phyloP scores from a whole-genome alignment of 2,888 invertebrate genomes.

The Tenthredo livida region DNA sequence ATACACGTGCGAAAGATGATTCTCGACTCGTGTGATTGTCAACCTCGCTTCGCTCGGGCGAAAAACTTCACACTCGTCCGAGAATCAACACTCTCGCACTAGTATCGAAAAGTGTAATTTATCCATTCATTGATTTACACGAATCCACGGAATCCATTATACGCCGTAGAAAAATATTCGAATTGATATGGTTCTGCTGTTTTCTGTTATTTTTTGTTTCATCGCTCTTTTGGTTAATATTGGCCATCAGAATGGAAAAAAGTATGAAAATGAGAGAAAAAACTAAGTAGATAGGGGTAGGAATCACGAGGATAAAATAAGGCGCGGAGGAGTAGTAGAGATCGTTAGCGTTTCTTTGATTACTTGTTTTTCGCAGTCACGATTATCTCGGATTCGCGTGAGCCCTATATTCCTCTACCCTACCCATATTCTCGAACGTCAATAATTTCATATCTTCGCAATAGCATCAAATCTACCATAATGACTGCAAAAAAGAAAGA shows the following conservation, averaged over 20 bases:
- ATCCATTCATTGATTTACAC: too few species aligned
- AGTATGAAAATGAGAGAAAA: slow-evolving; percentile 22
- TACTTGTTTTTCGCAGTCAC: slow-evolving; percentile 19
- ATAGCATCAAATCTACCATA: neutral
- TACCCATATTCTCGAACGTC: neutral
- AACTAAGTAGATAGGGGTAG: neutral
- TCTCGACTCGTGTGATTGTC: too few species aligned
- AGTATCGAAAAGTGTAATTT: too few species aligned
- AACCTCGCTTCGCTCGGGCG: too few species aligned
- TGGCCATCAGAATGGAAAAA: slow-evolving; percentile 17
- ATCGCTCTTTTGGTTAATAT: slow-evolving; percentile 2
- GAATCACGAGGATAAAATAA: slow-evolving; percentile 35
- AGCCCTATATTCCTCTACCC: neutral
- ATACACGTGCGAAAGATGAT: too few species aligned
- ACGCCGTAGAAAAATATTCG: neutral
- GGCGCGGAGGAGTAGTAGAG: neutral
- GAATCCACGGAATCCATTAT: neutral
- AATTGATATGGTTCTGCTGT: neutral
- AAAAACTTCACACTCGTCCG: too few species aligned
- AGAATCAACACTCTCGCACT: too few species aligned
- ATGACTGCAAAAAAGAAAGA: neutral
- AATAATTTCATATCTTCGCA: slow-evolving; percentile 15
- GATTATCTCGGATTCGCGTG: slow-evolving; percentile 43
- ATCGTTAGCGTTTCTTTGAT: slow-evolving; percentile 37
- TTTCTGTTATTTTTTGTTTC: neutral